Evolutionary conservation across 2,113 vertebrate species (phyloP).

Genomic region (Malurus elegans): DNA sequence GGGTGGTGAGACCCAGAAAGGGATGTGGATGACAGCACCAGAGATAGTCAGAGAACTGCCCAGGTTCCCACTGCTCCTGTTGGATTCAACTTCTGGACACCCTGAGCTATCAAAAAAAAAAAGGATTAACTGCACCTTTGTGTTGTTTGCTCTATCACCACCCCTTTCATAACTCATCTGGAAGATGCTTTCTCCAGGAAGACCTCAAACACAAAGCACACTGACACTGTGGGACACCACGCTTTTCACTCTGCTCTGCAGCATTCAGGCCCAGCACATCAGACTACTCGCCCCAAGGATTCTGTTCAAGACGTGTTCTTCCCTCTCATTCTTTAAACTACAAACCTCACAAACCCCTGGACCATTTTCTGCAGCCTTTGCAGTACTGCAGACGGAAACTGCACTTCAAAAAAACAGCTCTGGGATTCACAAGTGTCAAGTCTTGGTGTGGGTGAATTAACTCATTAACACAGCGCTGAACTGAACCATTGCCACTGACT

Average conservation of each 20-base stretch:
- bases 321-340: background rate
- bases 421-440: slow-evolving; percentile 52
- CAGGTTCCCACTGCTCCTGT: background rate
- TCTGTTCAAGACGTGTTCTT: background rate
- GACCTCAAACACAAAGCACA: background rate
- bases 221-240: rapidly evolving
- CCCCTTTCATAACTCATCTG: background rate
- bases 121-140: background rate
- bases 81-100: background rate
- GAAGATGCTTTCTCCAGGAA: background rate
- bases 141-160: background rate
- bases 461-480: slow-evolving; percentile 40
- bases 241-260: background rate
- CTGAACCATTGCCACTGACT: background rate
- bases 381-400: slow-evolving; percentile 23
- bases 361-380: background rate
- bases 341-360: background rate
- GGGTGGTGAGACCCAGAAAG: background rate
- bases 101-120: background rate
- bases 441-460: slow-evolving; percentile 51
- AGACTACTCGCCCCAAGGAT: background rate
- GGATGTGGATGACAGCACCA: background rate
- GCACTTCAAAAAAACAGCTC: slow-evolving; percentile 25
- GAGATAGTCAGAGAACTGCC: background rate
- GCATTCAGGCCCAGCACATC: background rate